phyloP scores from a whole-genome alignment of 2,113 vertebrate species.

The Solea solea region DNA sequence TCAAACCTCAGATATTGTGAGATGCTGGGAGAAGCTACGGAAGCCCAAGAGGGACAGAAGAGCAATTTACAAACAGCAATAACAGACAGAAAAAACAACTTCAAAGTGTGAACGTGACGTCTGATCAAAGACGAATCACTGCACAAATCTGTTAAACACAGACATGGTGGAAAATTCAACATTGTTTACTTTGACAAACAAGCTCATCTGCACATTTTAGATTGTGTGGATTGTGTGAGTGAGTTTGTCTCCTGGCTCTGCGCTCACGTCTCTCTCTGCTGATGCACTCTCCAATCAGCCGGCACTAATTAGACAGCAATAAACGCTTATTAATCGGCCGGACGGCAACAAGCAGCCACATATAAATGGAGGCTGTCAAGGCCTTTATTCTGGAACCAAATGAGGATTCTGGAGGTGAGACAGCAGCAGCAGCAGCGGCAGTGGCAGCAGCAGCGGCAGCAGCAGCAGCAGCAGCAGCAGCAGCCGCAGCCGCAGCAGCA shows the following conservation, averaged over 20 bases:
- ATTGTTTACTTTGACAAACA: not conserved
- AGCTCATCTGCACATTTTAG: conserved; percentile 34
- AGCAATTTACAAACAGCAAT: no score
- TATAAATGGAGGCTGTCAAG: conserved; percentile 99
- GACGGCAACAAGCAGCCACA: conserved; percentile 96
- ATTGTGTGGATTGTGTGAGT: not conserved
- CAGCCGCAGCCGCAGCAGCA: no score
- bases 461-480: no score
- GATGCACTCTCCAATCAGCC: conserved; percentile 82
- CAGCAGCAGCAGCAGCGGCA: conserved; percentile 78
- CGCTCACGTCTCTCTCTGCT: conserved; percentile 44
- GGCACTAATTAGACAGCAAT: conserved; percentile 99
- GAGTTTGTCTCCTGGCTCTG: conserved; percentile 13
- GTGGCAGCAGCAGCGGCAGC: no score
- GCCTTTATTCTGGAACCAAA: conserved; percentile 96
- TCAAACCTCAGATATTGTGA: no score
- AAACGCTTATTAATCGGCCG: conserved; percentile 99
- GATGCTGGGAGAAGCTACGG: no score
- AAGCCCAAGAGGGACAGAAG: no score
- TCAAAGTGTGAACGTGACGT: no score
- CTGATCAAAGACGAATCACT: no score
- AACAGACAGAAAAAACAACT: no score
- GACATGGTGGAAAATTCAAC: no score
- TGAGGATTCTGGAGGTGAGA: conserved; percentile 98
- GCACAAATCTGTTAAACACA: no score